These are phyloP conservation scores for Mythimna impura DNA, from an alignment of 2,888 invertebrate species.

Conservation along the genomic window DNA sequence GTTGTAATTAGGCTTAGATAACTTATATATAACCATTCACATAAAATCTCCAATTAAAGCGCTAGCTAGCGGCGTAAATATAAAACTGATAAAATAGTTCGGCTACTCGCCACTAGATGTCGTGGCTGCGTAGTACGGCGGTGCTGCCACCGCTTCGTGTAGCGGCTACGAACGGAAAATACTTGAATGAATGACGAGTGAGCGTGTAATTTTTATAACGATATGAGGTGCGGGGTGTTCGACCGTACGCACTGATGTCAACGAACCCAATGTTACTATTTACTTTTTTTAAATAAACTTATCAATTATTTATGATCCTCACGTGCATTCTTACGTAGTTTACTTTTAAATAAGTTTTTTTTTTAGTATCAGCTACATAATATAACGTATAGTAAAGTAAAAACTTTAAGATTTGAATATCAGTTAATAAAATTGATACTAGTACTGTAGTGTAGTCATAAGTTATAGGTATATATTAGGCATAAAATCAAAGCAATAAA, in stretches of 20 bases:
- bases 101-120: conserved; percentile 85
- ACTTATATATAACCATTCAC: background rate
- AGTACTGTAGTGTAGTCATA: background rate
- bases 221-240: conserved; percentile 77
- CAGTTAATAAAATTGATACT: background rate
- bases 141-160: conserved; percentile 72
- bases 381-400: background rate
- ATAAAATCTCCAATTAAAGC: conserved; percentile 19
- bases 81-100: conserved; percentile 73
- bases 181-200: conserved; percentile 84
- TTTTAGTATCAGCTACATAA: background rate
- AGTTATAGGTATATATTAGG: background rate
- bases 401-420: background rate
- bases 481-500: background rate
- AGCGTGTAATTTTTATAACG: conserved; percentile 79
- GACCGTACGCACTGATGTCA: conserved; percentile 83
- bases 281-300: conserved; percentile 47
- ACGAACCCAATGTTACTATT: conserved; percentile 80
- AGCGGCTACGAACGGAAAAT: conserved; percentile 71
- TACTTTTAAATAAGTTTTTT: conserved; percentile 17
- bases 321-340: conserved; percentile 22
- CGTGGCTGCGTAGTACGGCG: conserved; percentile 67
- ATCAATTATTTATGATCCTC: conserved; percentile 28
- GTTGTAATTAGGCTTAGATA: background rate
- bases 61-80: conserved; percentile 63